Evolutionary conservation across 2,113 vertebrate species (phyloP).

Genomic region (Pangasianodon gigas): DNA sequence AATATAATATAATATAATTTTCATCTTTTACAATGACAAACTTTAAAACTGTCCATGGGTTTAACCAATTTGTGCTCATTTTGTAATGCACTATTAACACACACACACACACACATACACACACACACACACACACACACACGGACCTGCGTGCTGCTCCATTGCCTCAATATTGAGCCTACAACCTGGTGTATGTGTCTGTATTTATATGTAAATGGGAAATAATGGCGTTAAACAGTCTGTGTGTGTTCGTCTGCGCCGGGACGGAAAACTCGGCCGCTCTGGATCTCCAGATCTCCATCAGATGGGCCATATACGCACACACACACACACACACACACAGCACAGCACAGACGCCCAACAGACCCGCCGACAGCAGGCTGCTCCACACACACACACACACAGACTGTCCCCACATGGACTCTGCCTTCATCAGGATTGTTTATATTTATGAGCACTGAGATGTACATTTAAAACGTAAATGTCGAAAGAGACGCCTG

Average conservation of each 20-base stretch:
- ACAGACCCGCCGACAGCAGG: slow-evolving; percentile 51
- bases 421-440: not conserved
- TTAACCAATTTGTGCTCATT: not conserved
- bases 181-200: slow-evolving; percentile 72
- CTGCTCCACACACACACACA: slow-evolving; percentile 16
- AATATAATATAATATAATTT: too few relatives aligned
- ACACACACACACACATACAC: slow-evolving; percentile 53
- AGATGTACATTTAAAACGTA: not conserved
- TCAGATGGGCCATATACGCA: slow-evolving; percentile 51
- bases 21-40: not conserved
- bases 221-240: slow-evolving; percentile 81
- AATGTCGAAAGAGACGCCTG: not conserved
- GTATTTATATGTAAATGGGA: slow-evolving; percentile 75
- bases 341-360: slow-evolving; percentile 39
- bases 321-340: slow-evolving; percentile 33
- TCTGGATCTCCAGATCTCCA: slow-evolving; percentile 43
- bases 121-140: slow-evolving; percentile 58
- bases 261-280: slow-evolving; percentile 11
- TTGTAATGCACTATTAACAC: slow-evolving; percentile 43
- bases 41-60: not conserved
- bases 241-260: slow-evolving; percentile 62
- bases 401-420: slow-evolving; percentile 19
- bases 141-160: slow-evolving; percentile 54
- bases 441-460: not conserved
- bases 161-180: slow-evolving; percentile 79